Evolutionary conservation across 2,113 vertebrate species (phyloP), one percentile per base, ranked within the genome.

Genomic region (Dicentrarchus labrax): DNA sequence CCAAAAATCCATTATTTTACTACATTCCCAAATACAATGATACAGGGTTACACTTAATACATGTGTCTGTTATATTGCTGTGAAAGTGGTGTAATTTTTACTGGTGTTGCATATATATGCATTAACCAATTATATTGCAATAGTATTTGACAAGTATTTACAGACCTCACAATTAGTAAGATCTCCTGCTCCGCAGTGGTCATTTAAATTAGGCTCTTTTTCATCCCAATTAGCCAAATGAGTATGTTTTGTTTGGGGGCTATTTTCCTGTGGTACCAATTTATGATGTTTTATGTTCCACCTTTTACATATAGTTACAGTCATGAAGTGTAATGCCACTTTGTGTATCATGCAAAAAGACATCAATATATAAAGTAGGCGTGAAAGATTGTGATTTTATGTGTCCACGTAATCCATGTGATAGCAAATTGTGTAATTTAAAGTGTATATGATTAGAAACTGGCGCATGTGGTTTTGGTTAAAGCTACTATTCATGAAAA

Each of bases 361-460:
- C 0, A 38, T 59, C 9, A 41, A 16, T 19, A 38, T 36, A 51
- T 36, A 51, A 8, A 45, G 64, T 43, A 64, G 3, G 15, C 8
- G 4, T 45, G 39, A 48, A 30, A 43, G 36, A 38, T 12, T 59
- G 57, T n/a, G 13, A 64, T 60, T 61, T 39, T 73, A n/a, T 30
- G 0, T 53, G 17, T 38, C 6, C 65, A 22, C 41, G 19, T 45
- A 47, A 45, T 73, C 21, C 6, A 45, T 43, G 5, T 56, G 16
- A 51, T 22, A 64, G 24, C n/a, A 5, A 70, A 47, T 4, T 0
- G n/a, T 41, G 15, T 21, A 6, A 59, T 65, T 57, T 19, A 22
- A 71, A 66, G 15, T 53, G n/a, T 67, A 41, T 22, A 60, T 68
- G 19, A 74, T 80, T 62, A 54, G 66, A 64, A 77, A 67, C 39